Evolutionary conservation across 2,888 invertebrate species (phyloP).

Genomic region (Carterocephalus palaemon): DNA sequence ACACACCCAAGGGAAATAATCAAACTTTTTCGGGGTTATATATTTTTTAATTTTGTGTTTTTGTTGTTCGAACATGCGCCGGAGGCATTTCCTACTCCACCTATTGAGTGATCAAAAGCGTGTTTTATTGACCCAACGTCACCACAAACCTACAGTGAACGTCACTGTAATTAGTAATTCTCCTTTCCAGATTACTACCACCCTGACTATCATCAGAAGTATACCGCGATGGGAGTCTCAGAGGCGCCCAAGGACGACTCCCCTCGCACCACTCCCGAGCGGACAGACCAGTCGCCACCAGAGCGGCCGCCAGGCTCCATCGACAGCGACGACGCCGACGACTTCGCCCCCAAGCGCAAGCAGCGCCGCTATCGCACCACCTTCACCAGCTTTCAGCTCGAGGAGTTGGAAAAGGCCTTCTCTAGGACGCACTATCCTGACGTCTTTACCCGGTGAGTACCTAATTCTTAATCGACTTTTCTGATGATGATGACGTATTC

Average conservation of each 20-base stretch:
- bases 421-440: constrained; percentile 98
- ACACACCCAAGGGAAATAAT: no score
- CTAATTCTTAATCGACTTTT: no score
- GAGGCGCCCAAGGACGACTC: constrained; percentile 64
- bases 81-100: no score
- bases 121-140: no score
- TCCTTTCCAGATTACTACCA: constrained; percentile 63
- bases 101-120: no score
- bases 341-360: constrained; percentile 92
- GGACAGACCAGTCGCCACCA: constrained; percentile 64
- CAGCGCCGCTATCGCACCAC: constrained; percentile 95
- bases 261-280: constrained; percentile 67
- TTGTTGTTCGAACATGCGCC: no score
- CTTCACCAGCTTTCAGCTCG: constrained; percentile 95
- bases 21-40: no score
- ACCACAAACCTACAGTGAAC: no score
- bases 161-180: not conserved
- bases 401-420: constrained; percentile 97
- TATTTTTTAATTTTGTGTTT: no score
- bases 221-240: constrained; percentile 62
- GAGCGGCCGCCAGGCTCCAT: constrained; percentile 79
- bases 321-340: constrained; percentile 84
- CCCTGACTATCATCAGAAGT: constrained; percentile 60
- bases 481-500: no score
- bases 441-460: constrained; percentile 93